These are phyloP conservation scores for Oryctolagus cuniculus DNA, from an alignment of 2,113 vertebrate genomes.

Conservation along the genomic window mOryCun1.1 NC_091441.1:65365501-65366000, in stretches of 20 bases:
- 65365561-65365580: background rate
- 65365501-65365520: background rate
- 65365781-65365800: background rate
- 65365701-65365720: background rate
- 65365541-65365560: background rate
- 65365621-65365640: background rate
- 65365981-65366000: conserved; percentile 8
- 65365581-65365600: conserved; percentile 23
- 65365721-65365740: conserved; percentile 18
- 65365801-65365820: background rate
- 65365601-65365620: conserved; percentile 18
- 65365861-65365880: background rate
- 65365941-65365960: background rate
- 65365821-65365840: background rate
- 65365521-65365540: background rate
- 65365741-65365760: background rate
- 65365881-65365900: background rate
- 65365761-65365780: conserved; percentile 10
- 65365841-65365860: background rate
- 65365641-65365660: background rate
- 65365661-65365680: conserved; percentile 37
- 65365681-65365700: conserved; percentile 25
- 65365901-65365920: background rate
- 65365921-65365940: background rate
- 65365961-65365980: background rate